phyloP scores from a whole-genome alignment of 2,797 vertebrate species.

The Sternotherus odoratus region DNA sequence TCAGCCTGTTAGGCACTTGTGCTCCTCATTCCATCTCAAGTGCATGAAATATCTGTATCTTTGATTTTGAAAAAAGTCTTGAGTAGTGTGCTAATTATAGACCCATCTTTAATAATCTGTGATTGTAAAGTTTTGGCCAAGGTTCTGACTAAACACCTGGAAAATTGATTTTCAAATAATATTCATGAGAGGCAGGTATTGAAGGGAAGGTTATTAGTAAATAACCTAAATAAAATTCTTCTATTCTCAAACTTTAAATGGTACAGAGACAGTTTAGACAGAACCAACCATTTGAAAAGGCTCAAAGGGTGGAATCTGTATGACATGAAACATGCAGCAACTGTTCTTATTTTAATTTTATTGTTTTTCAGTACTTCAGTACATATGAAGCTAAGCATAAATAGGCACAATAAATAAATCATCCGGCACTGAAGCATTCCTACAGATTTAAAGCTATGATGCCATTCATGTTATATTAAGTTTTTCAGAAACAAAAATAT shows the following conservation, averaged over 20 bases:
- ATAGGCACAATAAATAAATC: neutral
- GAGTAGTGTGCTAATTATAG: slow-evolving; percentile 26
- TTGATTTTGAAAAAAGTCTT: neutral
- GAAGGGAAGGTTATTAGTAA: slow-evolving; percentile 5
- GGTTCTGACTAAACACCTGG: slow-evolving; percentile 37
- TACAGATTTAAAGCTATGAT: neutral
- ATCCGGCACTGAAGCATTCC: neutral
- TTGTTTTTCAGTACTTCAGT: neutral
- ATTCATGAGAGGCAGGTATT: slow-evolving; percentile 13
- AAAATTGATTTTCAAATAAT: slow-evolving; percentile 38
- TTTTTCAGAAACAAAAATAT: neutral
- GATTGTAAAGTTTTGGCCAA: slow-evolving; percentile 35
- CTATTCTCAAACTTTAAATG: neutral
- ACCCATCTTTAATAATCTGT: neutral
- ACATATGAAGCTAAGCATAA: neutral
- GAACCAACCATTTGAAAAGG: neutral
- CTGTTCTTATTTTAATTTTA: neutral
- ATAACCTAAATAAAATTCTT: neutral
- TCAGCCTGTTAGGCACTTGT: neutral
- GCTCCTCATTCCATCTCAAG: neutral
- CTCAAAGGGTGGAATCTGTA: neutral
- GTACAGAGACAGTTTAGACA: neutral
- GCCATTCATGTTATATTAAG: neutral
- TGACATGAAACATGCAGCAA: neutral
- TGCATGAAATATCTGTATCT: neutral